phyloP scores from a whole-genome alignment of 2,113 vertebrate genomes.

The Vidua chalybeata region DNA sequence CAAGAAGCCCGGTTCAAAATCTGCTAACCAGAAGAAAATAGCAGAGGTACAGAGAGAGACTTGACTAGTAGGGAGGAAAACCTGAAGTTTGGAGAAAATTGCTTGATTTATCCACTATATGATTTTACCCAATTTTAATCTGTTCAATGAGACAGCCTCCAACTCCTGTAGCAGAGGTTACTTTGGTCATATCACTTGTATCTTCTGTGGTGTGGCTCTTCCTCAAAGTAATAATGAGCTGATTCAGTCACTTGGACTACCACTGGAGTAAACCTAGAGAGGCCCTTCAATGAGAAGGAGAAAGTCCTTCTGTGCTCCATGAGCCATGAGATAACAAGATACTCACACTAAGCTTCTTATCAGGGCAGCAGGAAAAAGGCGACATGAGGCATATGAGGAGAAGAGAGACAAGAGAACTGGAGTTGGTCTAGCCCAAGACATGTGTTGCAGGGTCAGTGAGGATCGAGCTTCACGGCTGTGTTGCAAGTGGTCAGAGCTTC shows the following conservation, averaged over 20 bases:
- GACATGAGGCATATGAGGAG: background rate
- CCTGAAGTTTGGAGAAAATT: background rate
- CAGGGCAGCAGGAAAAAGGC: background rate
- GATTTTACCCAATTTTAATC: background rate
- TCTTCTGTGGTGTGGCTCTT: background rate
- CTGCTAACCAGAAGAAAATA: background rate
- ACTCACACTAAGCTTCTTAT: background rate
- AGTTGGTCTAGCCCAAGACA: background rate
- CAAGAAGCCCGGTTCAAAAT: background rate
- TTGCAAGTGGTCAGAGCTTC: fast-evolving
- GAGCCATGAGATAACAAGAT: background rate
- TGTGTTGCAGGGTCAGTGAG: fast-evolving
- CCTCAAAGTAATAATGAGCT: background rate
- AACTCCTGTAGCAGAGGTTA: background rate
- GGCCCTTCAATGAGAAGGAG: background rate
- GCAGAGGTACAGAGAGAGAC: background rate
- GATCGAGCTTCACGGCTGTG: background rate
- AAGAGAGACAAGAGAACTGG: background rate
- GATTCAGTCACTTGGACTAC: background rate
- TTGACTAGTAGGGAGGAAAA: background rate
- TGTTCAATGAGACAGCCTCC: background rate
- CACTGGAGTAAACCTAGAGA: background rate
- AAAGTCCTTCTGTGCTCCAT: background rate
- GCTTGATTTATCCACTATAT: background rate
- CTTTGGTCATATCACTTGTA: background rate